Base-by-base conservation (phyloP, 2,113 vertebrate species). In the Microcebus murinus region DNA sequence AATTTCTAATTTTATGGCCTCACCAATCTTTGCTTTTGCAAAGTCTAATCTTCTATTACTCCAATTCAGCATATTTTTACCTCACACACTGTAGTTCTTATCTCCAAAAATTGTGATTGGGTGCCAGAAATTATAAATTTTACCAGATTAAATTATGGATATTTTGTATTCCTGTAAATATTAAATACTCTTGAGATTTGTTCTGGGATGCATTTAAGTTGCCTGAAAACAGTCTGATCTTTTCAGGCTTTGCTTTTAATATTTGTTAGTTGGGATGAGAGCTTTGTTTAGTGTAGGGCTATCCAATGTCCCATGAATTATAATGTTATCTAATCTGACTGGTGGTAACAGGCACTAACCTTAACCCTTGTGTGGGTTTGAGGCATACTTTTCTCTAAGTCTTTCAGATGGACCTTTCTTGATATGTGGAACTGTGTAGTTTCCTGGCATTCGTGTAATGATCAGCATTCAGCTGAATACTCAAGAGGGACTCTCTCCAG, bases 181-280 rank as follows among this genome's bases (percentile, higher is more conserved):
- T 31, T 91, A 91, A 89, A 85, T 67, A 86, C 25, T 81, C 77
- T 94, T 93, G 18, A 87, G 55, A 11, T 95, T 96, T 86, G 11
- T 42, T 92, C n/a, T 73, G 17, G 65, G 27, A 82, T 73, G 3
- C 59, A 85, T 4, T 83, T 91, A 96, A 87, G n/a, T 80, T 27
- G 71, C 20, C 3, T 42, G 23, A 31, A 95, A 86, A 77, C 21
- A 34, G 20, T 52, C 21, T 77, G n/a, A 52, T 87, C 57, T 82
- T 68, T 79, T 87, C 39, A 67, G 8, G 25, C 85, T 48, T 85
- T 77, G 11, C 23, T 91, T 92, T 82, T 90, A 87, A 92, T 70
- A 87, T 87, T 79, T 82, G 27, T 76, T 82, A 59, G 34, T 45
- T 80, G 63, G 34, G 34, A 73, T 87, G n/a, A 80, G 87, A 96